Conservation (phyloP, 64 coral and sea anemone species). For the Montipora efflorescens region DNA sequence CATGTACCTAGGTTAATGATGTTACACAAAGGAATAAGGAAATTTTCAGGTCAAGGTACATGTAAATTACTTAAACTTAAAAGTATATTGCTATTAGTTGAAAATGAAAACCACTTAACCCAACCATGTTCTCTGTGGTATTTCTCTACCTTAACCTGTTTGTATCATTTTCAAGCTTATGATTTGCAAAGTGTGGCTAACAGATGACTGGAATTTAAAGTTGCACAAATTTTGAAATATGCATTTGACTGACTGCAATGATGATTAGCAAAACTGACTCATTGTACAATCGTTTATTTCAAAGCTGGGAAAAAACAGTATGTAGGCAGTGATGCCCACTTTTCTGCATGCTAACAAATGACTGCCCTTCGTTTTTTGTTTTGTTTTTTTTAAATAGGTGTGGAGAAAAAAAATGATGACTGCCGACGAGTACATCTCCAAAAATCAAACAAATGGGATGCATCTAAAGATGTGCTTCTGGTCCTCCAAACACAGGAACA, state of each 20-base stretch:
- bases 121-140: too few relatives aligned
- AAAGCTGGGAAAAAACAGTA: not conserved
- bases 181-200: too few relatives aligned
- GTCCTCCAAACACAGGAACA: constrained; percentile 29
- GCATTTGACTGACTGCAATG: not conserved
- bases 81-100: too few relatives aligned
- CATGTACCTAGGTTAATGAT: constrained; percentile 70
- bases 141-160: too few relatives aligned
- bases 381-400: not conserved
- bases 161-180: too few relatives aligned
- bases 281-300: too few relatives aligned
- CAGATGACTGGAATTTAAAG: too few relatives aligned
- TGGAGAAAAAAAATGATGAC: constrained; percentile 64
- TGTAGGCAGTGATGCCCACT: not conserved
- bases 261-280: not conserved
- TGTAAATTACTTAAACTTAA: not conserved
- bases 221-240: too few relatives aligned
- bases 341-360: not conserved
- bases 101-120: too few relatives aligned
- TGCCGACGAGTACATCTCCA: constrained; percentile 54
- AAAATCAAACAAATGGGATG: constrained; percentile 71
- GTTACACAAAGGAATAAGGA: constrained; percentile 56
- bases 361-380: too few relatives aligned
- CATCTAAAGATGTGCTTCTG: constrained; percentile 55
- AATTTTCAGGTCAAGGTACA: constrained; percentile 75